Conservation (phyloP, 1,140 invertebrate species). For the Yoshiicerus persimilis region DNA sequence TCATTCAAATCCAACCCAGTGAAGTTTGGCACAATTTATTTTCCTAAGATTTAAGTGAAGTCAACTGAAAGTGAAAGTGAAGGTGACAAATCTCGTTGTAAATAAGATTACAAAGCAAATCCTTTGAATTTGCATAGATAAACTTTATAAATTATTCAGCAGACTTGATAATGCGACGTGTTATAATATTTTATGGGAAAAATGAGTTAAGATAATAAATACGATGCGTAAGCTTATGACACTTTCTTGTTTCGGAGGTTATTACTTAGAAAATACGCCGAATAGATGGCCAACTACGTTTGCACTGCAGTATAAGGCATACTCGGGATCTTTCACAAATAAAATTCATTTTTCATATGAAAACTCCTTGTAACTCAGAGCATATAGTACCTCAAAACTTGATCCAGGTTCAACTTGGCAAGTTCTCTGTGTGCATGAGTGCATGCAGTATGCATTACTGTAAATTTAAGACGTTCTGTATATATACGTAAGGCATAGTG, state of each 20-base stretch:
- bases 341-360: not conserved
- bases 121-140: not conserved
- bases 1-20: not conserved
- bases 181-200: constrained; percentile 9
- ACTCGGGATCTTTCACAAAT: no score
- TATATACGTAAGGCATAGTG: no score
- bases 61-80: constrained; percentile 13
- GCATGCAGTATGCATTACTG: not conserved
- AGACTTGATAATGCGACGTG: not conserved
- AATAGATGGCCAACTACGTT: not conserved
- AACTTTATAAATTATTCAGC: constrained; percentile 8
- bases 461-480: no score
- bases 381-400: not conserved
- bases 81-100: constrained; percentile 19
- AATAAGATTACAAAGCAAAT: constrained; percentile 21
- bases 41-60: not conserved
- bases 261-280: not conserved
- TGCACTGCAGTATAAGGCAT: not conserved
- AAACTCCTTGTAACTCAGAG: not conserved
- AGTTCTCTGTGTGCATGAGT: not conserved
- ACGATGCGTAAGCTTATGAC: not conserved
- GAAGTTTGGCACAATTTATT: not conserved
- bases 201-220: constrained; percentile 1
- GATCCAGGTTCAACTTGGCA: not conserved
- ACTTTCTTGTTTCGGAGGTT: not conserved